Evolutionary conservation across 2,888 invertebrate species (phyloP).

Genomic region (Palloptera scutellata): DNA sequence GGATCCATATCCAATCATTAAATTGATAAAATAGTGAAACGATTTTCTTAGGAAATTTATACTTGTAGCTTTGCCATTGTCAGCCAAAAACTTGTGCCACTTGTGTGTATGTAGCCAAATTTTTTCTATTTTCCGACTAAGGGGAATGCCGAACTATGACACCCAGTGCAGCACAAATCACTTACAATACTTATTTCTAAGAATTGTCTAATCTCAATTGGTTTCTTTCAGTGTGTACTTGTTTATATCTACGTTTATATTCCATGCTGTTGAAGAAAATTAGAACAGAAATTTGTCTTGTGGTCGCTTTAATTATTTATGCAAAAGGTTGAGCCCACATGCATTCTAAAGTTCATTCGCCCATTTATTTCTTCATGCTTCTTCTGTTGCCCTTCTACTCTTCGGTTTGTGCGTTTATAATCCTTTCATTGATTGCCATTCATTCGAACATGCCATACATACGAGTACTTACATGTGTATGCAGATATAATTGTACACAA

Average conservation of each 20-base stretch:
- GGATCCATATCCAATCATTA: too few relatives aligned
- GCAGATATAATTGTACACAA: neutral
- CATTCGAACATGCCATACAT: neutral
- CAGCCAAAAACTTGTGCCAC: too few relatives aligned
- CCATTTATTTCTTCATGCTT: neutral
- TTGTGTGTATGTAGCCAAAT: too few relatives aligned
- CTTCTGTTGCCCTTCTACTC: neutral
- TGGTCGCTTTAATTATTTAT: constrained; percentile 33
- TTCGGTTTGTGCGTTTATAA: neutral
- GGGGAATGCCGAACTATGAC: too few relatives aligned
- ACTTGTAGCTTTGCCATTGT: too few relatives aligned
- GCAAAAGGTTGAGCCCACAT: constrained; percentile 21
- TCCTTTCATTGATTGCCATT: neutral
- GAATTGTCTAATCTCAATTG: too few relatives aligned
- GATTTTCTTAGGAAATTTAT: too few relatives aligned
- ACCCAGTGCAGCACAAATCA: too few relatives aligned
- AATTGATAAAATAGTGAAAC: too few relatives aligned
- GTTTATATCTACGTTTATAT: neutral
- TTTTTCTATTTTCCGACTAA: too few relatives aligned
- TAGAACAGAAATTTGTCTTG: constrained; percentile 14
- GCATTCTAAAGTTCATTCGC: neutral
- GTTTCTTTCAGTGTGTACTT: neutral
- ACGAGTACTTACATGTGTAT: too few relatives aligned
- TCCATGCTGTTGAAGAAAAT: neutral
- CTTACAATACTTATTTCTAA: too few relatives aligned